phyloP scores from a whole-genome alignment of 2,797 vertebrate genomes.

The Parauchenoglanis ngamensis region DNA sequence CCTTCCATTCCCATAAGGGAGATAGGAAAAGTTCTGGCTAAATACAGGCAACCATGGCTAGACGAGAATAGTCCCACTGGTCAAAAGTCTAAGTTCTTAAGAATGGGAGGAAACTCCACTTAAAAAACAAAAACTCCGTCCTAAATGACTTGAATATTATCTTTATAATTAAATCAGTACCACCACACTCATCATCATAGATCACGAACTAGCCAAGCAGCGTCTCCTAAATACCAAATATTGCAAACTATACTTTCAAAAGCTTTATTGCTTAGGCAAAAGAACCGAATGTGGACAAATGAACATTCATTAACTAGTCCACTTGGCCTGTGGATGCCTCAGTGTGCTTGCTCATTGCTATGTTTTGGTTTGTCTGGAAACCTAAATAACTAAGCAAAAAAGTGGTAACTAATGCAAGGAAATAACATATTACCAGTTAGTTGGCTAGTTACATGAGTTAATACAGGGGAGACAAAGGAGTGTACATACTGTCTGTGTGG shows the following conservation, averaged over 20 bases:
- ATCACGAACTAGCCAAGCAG: too few relatives aligned
- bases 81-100: not conserved
- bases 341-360: not conserved
- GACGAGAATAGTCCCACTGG: slow-evolving; percentile 23
- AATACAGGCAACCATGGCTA: slow-evolving; percentile 27
- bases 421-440: too few relatives aligned
- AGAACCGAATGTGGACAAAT: not conserved
- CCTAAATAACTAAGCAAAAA: not conserved
- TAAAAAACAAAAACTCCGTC: not conserved
- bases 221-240: too few relatives aligned
- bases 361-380: not conserved
- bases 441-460: too few relatives aligned
- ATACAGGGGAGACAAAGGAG: too few relatives aligned
- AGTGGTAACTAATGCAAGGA: not conserved
- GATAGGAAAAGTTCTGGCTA: slow-evolving; percentile 30
- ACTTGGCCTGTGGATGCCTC: too few relatives aligned
- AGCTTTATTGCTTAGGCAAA: not conserved
- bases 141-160: not conserved
- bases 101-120: not conserved
- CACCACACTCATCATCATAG: too few relatives aligned
- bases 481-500: too few relatives aligned
- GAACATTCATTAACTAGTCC: not conserved
- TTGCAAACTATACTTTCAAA: not conserved
- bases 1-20: slow-evolving; percentile 34
- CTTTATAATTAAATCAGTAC: too few relatives aligned